These are phyloP conservation scores for Achroia grisella DNA, from an alignment of 1,140 invertebrate genomes.

Conservation along the genomic window DNA sequence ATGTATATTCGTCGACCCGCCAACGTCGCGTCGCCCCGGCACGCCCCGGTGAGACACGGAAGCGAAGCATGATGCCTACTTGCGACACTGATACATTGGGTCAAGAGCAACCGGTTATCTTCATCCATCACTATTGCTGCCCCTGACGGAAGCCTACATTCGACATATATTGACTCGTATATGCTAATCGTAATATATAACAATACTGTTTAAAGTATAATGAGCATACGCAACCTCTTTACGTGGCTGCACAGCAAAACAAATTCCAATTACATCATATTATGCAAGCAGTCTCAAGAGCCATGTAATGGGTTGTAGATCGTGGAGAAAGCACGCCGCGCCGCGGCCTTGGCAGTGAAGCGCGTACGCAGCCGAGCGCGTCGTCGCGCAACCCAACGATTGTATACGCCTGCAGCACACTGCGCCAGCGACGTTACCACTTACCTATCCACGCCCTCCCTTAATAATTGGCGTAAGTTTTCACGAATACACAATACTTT, in stretches of 20 bases:
- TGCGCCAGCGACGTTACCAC: too few species aligned
- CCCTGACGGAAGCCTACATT: slow-evolving; percentile 23
- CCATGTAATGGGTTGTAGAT: slow-evolving; percentile 36
- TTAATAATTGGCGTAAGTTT: slow-evolving; percentile 52
- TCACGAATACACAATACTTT: slow-evolving; percentile 63
- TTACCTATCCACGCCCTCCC: neutral
- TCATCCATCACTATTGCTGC: slow-evolving; percentile 26
- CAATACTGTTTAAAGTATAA: too few species aligned
- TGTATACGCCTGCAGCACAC: slow-evolving; percentile 8
- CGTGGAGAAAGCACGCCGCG: slow-evolving; percentile 48
- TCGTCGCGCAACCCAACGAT: slow-evolving; percentile 11
- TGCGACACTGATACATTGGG: slow-evolving; percentile 33
- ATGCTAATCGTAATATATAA: too few species aligned
- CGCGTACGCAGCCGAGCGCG: slow-evolving; percentile 28
- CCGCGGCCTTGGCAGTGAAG: slow-evolving; percentile 59
- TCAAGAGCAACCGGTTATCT: slow-evolving; percentile 44
- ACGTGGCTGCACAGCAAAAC: slow-evolving; percentile 9
- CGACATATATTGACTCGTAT: neutral
- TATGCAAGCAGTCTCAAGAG: slow-evolving; percentile 36
- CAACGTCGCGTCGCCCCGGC: neutral
- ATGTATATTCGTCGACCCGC: neutral
- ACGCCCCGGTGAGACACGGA: slow-evolving; percentile 10
- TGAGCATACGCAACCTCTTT: neutral
- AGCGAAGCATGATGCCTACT: slow-evolving; percentile 8
- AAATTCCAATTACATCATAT: slow-evolving; percentile 48